Evolutionary conservation across 2,888 invertebrate species (phyloP), one percentile per base, ranked within the genome.

Genomic region (Hirtodrosophila trivittata): DNA sequence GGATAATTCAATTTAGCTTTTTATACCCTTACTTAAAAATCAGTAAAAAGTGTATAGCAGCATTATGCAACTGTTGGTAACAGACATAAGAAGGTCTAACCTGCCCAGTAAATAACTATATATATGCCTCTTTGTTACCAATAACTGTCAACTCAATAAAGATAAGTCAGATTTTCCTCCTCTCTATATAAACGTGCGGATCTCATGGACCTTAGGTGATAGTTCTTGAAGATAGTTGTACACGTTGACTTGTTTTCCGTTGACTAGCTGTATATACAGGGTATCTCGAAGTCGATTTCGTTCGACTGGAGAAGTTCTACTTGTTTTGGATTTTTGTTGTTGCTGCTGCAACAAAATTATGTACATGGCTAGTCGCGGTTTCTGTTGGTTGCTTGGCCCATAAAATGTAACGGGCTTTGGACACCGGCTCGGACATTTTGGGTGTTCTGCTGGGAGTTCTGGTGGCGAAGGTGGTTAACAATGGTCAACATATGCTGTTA

Each of bases 1-100:
- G 84, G 80, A 80, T 80, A 80, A 80, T 80, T 80, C 84, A 80
- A 80, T 80, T 80, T 80, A 64, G 75, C 62, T 70, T 84, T 80
- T 77, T 80, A 72, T 69, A 28, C 9, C 25, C 6, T 6, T 25
- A n/a, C n/a, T n/a, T n/a, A n/a, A n/a, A n/a, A n/a, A n/a, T n/a
- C n/a, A n/a, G n/a, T n/a, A n/a, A 33, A 33, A 13, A 13, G 33
- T 33, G 13, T 12, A n/a, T 33, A 33, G 6, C 18, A 21, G 5
- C 2, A 21, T 21, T 21, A 21, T 21, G 5, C 2, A 3, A 21
- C 18, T 21, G 4, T 21, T 21, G 18, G 18, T 21, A 21, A 21
- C 2, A 21, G 2, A 3, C 5, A 21, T 21, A 21, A 21, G 5
- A 21, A 21, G 18, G 3, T 21, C 5, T 3, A 21, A 21, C 18